Evolutionary conservation across 2,888 invertebrate species (phyloP).

Genomic region (Sabatieria punctata): DNA sequence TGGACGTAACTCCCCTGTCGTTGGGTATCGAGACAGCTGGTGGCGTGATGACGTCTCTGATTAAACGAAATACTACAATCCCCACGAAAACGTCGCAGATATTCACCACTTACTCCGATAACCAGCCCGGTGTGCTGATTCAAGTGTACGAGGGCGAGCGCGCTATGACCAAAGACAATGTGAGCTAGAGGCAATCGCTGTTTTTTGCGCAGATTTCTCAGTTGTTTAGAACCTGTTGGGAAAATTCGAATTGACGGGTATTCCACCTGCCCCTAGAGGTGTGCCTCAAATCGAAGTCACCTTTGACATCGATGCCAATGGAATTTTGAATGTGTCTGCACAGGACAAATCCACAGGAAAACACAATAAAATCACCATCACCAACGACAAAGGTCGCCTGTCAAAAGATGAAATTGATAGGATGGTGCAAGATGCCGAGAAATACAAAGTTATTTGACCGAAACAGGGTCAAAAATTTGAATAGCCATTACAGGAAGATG

Average conservation of each 20-base stretch:
- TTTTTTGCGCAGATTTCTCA: background rate
- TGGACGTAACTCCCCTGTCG: slow-evolving; percentile 80
- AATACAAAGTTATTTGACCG: no score
- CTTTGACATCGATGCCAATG: slow-evolving; percentile 52
- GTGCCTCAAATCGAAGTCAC: slow-evolving; percentile 55
- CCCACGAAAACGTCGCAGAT: slow-evolving; percentile 85
- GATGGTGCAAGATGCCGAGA: slow-evolving; percentile 74
- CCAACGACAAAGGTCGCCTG: slow-evolving; percentile 57
- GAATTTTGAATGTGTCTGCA: slow-evolving; percentile 85
- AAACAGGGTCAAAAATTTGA: no score
- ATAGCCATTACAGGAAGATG: no score
- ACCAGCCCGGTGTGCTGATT: slow-evolving; percentile 80
- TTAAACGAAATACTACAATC: slow-evolving; percentile 91
- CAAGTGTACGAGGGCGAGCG: slow-evolving; percentile 36
- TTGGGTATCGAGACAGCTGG: slow-evolving; percentile 77
- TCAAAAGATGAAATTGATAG: slow-evolving; percentile 71
- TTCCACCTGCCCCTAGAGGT: slow-evolving; percentile 76
- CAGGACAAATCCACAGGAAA: slow-evolving; percentile 54
- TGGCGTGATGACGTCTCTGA: slow-evolving; percentile 84
- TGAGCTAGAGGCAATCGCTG: no score
- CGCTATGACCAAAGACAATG: slow-evolving; percentile 66
- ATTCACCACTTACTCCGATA: slow-evolving; percentile 88
- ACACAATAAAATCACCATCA: slow-evolving; percentile 48
- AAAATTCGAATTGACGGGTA: slow-evolving; percentile 87
- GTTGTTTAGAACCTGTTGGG: slow-evolving; percentile 64